Evolutionary conservation across 2,797 vertebrate species (phyloP), one percentile per base, ranked within the genome.

Genomic region (Hemitrygon akajei): DNA sequence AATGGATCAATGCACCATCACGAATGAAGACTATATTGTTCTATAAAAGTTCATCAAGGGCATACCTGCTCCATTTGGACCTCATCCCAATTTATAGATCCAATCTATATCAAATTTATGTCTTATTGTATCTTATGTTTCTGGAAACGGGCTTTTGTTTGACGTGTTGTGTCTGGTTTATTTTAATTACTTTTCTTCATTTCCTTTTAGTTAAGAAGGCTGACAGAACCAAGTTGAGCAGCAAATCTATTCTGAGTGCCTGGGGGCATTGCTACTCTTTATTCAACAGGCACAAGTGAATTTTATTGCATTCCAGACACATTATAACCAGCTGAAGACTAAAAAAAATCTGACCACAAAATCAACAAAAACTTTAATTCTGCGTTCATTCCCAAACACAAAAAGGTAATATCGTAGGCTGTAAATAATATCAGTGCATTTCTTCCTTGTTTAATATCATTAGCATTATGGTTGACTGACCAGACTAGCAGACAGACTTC

Each of bases 181-280:
- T 92, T 92, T 92, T 92, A 92, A 92, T 92, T 92, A 73, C 69
- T 71, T 71, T 75, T 92, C 34, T 73, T 22, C 73, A 3, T 71
- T 16, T 92, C 20, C 11, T 9, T 73, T 73, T 37, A 73, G 66
- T 12, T 92, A 73, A 66, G 18, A 92, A 2, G 69, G 66, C 69
- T 69, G 63, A 91, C 86, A 91, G 63, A 34, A 66, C 66, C 16
- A 73, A 37, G 27, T 75, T 73, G 89, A 92, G 66, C 20, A 71
- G 84, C 58, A 87, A 87, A 87, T 87, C 63, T 63, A 34, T 87
- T 63, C 63, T 87, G 25, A 92, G 69, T 73, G 9, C 89, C 89
- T 73, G 9, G 22, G 40, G 69, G 18, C 69, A 40, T 10, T 11
- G 20, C 30, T 92, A 66, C 89, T 92, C 34, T 73, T 73, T 71